Conservation (phyloP, 1,140 invertebrate genomes). For the Drosophila chauvacae region DNA sequence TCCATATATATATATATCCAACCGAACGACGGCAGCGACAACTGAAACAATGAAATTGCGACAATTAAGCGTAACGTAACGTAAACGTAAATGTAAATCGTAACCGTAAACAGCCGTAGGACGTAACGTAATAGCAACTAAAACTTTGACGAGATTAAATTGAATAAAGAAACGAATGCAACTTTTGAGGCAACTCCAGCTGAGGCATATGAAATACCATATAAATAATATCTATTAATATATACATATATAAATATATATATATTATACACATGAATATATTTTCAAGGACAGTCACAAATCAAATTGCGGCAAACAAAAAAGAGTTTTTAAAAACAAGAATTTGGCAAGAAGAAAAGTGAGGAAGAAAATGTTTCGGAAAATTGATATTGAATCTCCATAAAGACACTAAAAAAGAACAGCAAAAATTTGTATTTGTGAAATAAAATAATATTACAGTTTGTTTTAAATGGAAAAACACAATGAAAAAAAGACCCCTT, state of each 20-base stretch:
- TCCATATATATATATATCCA: conserved; percentile 4
- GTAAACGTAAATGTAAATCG: conserved; percentile 55
- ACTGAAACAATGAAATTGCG: conserved; percentile 81
- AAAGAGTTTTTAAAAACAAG: conserved; percentile 45
- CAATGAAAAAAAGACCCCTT: conserved; percentile 27
- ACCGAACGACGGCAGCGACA: conserved; percentile 60
- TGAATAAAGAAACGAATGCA: conserved; percentile 9
- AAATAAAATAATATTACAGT: conserved; percentile 79
- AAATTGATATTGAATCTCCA: conserved; percentile 42
- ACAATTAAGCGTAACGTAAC: conserved; percentile 75
- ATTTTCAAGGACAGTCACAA: conserved; percentile 55
- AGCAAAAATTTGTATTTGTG: conserved; percentile 69
- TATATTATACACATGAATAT: conserved; percentile 45
- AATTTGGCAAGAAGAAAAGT: conserved; percentile 31
- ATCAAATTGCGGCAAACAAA: conserved; percentile 34
- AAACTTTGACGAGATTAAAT: conserved; percentile 13
- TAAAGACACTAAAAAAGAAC: conserved; percentile 18
- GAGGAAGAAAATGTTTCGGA: conserved; percentile 31
- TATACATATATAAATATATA: conserved; percentile 43
- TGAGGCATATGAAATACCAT: conserved; percentile 51
- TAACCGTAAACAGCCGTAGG: conserved; percentile 59
- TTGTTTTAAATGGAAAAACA: conserved; percentile 66
- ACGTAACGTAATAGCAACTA: conserved; percentile 41
- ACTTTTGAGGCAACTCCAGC: conserved; percentile 47
- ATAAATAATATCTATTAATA: conserved; percentile 51